Base-by-base conservation (phyloP, 2,888 invertebrate species). In the Pandemis heparana region DNA sequence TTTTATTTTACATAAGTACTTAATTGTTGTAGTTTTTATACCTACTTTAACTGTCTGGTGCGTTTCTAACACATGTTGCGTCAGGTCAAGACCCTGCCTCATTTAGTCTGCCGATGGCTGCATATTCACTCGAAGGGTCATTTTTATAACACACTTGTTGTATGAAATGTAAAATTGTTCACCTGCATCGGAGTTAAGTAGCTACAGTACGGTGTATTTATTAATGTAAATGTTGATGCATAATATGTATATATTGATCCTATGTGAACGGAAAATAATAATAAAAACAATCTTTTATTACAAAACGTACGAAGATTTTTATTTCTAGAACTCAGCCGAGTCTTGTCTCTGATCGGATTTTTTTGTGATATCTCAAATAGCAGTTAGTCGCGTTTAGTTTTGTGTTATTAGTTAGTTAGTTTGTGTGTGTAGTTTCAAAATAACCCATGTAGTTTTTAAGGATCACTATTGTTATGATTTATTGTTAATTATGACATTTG, bases 231-330 rank as follows among this genome's bases (percentile, higher is more conserved):
- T 93, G 92, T 91, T 92, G 85, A 89, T 85, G 85, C 86, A 88
- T 92, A 90, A 93, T 94, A 90, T 94, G 94, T 94, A 94, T 94
- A 94, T 94, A 94, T 92, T 89, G 94, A 92, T 91, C 85, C 84
- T 87, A 91, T 94, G 92, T 93, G 92, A 92, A 92, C 86, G 88
- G 84, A 88, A 85, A 85, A 84, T 87, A 85, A 87, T 86, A 92
- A 92, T 90, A 92, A 92, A 90, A 91, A 89, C 85, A 87, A 89
- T 81, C 86, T 91, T 94, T 94, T 94, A 93, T 89, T 92, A 93
- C 90, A 92, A 93, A 93, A 89, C 84, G 77, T 76, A 85, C 77
- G 78, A 81, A 89, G 86, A 83, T 88, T 93, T 93, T 92, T 84
- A 92, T 93, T 93, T 91, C 79, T 60, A 53, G 70, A 76, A 75